Percentiles rank a stretch among this genome's conserved stretches.
Conservation (phyloP, 2,888 invertebrate genomes). For the Drosophila mercatorum region DNA sequence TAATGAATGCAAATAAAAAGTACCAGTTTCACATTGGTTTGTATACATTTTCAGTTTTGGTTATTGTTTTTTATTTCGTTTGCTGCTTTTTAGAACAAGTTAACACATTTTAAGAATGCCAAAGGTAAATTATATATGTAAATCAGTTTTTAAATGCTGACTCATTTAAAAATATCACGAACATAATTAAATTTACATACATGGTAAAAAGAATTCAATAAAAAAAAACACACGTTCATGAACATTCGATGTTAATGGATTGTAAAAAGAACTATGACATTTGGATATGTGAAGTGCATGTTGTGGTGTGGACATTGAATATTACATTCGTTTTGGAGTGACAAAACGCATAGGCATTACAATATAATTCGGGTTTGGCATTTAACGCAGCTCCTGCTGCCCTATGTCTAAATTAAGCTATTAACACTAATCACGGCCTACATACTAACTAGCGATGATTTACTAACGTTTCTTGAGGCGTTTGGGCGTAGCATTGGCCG, state of each 20-base stretch:
- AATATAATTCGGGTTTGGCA: conserved; percentile 55
- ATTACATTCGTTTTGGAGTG: conserved; percentile 52
- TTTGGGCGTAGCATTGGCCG: conserved; percentile 82
- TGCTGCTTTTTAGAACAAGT: conserved; percentile 57
- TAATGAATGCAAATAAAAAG: conserved; percentile 58
- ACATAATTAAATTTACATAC: conserved; percentile 9
- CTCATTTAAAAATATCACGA: conserved; percentile 36
- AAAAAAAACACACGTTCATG: conserved; percentile 32
- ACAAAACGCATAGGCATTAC: conserved; percentile 48
- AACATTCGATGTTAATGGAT: conserved; percentile 13
- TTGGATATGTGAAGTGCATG: not conserved
- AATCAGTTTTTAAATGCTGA: conserved; percentile 45
- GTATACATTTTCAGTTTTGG: conserved; percentile 25
- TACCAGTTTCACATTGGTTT: conserved; percentile 48
- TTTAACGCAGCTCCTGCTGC: conserved; percentile 31
- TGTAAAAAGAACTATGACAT: conserved; percentile 7
- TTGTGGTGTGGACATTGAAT: conserved; percentile 18
- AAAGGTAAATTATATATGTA: conserved; percentile 43
- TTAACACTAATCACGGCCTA: conserved; percentile 55
- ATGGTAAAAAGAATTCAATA: conserved; percentile 15
- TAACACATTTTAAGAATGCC: conserved; percentile 65
- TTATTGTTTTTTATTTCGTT: conserved; percentile 36
- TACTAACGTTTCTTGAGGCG: conserved; percentile 85
- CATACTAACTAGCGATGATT: conserved; percentile 37
- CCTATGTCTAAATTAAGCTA: conserved; percentile 43